Conservation (phyloP, 1,140 invertebrate genomes). For the Colletes gigas region DNA sequence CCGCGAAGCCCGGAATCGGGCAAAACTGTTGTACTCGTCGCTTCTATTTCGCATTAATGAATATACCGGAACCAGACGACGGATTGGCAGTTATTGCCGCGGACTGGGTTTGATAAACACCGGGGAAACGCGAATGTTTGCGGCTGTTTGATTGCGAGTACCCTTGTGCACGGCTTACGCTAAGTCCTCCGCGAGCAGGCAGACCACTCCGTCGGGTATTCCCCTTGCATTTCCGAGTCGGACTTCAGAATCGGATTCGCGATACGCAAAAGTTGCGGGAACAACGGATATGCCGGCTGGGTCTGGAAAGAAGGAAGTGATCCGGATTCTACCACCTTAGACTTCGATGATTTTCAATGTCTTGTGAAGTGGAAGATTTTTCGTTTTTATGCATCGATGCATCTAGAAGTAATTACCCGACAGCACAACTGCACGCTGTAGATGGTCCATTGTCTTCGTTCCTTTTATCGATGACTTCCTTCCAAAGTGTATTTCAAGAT, state of each 20-base stretch:
- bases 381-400: too few relatives aligned
- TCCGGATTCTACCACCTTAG: too few relatives aligned
- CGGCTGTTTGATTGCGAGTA: slow-evolving; percentile 8
- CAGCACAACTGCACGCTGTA: too few relatives aligned
- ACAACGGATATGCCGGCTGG: too few relatives aligned
- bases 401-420: too few relatives aligned
- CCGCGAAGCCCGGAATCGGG: neutral
- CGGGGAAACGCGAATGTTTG: neutral
- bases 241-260: slow-evolving; percentile 26
- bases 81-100: slow-evolving; percentile 23
- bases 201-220: neutral
- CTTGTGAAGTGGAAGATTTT: too few relatives aligned
- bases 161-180: neutral
- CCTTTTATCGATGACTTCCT: too few relatives aligned
- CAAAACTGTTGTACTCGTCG: slow-evolving; percentile 8
- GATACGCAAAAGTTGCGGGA: neutral
- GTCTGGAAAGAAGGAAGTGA: too few relatives aligned
- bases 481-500: too few relatives aligned
- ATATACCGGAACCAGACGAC: neutral
- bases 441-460: too few relatives aligned
- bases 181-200: neutral
- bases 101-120: slow-evolving; percentile 4
- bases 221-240: neutral
- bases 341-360: too few relatives aligned
- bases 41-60: neutral